Base-by-base conservation (phyloP, 23 tunicate species). In the Corella eumyota region DNA sequence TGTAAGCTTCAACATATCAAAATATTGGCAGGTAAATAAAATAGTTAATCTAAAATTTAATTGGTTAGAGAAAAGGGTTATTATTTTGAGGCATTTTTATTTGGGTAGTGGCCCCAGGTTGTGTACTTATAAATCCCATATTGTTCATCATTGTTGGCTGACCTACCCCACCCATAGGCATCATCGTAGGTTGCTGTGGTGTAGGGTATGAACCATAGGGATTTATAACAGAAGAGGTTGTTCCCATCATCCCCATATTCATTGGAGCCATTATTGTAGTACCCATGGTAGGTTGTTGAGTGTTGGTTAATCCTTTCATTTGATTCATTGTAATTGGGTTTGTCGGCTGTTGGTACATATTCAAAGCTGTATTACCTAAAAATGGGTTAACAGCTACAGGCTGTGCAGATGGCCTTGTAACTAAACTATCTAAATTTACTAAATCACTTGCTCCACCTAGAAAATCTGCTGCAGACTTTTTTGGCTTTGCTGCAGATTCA, bases 401-500 rank as follows among this genome's bases (percentile, higher is more conserved):
- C 35, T 61, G 67, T 13, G 69, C 23, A 6, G 73, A 54, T n/a
- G 83, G 90, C 3, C 88, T 74, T 1, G 90, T 78, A 0, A 93
- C 93, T 15, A 93, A 75, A 37, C 72, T 79, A 32, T 93, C 99
- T 15, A 93, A 58, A 69, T 93, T 93, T 5, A 93, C 99, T 30
- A 93, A 69, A 45, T 66, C 79, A 28, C 84, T 74, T 1, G 83
- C 95, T 0, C 70, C 85, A 25, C 99, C 99, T 3, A 93, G 74
- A 56, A 93, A 93, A 44, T 71, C 75, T 24, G 77, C 73, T 5
- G 90, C 99, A 9, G 69, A 28, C 26, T 78, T 85, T 74, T 93
- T 92, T 26, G 55, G 67, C 4, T 65, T 54, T 6, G 35, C 17
- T 7, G 19, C 11, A 1, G 56, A 11, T 34, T 60, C 45, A 28